Evolutionary conservation across 2,797 vertebrate species (phyloP).

Genomic region (Hippocampus kuda): DNA sequence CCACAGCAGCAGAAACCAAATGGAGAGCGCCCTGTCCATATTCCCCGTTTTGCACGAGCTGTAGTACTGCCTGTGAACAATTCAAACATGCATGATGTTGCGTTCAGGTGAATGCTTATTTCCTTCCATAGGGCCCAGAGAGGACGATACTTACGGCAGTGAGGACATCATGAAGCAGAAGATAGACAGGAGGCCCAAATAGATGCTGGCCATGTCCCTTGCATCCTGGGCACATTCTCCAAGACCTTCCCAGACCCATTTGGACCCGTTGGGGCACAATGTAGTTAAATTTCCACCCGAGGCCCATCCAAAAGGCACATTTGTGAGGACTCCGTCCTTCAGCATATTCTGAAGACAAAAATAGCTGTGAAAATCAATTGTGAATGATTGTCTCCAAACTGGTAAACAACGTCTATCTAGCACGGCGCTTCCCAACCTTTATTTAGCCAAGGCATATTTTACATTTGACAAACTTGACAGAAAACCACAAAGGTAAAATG

Average conservation of each 20-base stretch:
- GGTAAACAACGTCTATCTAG: background rate
- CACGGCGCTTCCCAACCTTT: background rate
- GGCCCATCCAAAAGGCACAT: constrained; percentile 14
- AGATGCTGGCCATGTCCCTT: constrained; percentile 78
- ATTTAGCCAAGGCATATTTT: background rate
- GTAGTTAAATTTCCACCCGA: constrained; percentile 60
- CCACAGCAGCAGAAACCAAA: constrained; percentile 94
- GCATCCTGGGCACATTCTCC: constrained; percentile 78
- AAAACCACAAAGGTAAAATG: background rate
- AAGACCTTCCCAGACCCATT: constrained; percentile 77
- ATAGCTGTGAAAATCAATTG: background rate
- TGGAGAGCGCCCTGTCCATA: constrained; percentile 87
- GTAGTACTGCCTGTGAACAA: constrained; percentile 76
- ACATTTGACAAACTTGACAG: background rate
- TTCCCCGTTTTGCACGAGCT: constrained; percentile 81
- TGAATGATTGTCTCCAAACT: background rate
- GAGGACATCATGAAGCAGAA: constrained; percentile 80
- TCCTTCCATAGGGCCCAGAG: background rate
- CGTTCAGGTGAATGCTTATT: too few species aligned
- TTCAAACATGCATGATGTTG: background rate
- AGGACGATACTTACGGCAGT: constrained; percentile 77
- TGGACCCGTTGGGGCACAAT: constrained; percentile 78
- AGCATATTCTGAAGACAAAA: constrained; percentile 36
- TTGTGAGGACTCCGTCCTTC: constrained; percentile 31
- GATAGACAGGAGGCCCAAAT: constrained; percentile 83